Conservation (phyloP, 2,888 invertebrate genomes). For the Protula sp. region DNA sequence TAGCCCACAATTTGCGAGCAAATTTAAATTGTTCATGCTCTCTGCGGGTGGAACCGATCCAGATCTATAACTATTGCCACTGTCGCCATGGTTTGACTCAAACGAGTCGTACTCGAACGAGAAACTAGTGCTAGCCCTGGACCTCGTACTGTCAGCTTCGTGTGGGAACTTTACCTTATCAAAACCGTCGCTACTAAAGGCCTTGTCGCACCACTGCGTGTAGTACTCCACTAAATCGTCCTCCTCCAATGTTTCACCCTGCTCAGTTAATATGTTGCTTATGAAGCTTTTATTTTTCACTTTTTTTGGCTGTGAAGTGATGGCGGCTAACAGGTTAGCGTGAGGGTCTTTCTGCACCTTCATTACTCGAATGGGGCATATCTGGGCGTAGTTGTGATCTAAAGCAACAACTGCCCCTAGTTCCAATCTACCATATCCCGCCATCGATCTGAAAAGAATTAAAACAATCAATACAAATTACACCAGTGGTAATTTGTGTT, state of each 20-base stretch:
- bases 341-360: no score
- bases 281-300: no score
- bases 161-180: neutral
- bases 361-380: neutral
- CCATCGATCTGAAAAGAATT: no score
- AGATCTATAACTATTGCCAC: no score
- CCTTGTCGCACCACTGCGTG: neutral
- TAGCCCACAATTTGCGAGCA: neutral
- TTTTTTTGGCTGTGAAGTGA: no score
- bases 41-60: neutral
- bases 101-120: neutral
- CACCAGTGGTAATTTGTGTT: no score
- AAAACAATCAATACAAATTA: no score
- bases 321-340: no score
- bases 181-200: neutral
- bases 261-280: no score
- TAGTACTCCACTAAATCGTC: neutral
- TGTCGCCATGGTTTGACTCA: neutral
- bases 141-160: neutral
- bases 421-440: neutral
- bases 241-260: neutral
- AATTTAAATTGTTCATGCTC: neutral
- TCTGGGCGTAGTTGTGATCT: neutral
- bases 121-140: neutral
- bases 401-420: neutral